Conservation (phyloP, 2,797 vertebrate species). For the Mallotus villosus region DNA sequence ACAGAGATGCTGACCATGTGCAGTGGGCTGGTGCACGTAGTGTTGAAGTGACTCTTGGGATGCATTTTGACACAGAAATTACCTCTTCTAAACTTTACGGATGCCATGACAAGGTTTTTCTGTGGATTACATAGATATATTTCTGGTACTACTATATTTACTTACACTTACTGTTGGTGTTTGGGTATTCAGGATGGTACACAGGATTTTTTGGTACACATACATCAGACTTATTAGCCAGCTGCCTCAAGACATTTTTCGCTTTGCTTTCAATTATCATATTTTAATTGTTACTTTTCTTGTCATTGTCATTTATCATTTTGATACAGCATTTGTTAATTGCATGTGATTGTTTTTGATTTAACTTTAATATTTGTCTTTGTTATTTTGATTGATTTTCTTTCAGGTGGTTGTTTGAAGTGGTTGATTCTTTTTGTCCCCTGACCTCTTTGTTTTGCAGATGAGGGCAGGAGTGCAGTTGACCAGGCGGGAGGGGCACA, state of each 20-base stretch:
- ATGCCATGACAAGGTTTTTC: no score
- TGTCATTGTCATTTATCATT: constrained; percentile 27
- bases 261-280: constrained; percentile 33
- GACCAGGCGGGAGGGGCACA: constrained; percentile 97
- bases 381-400: constrained; percentile 31
- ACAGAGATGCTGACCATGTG: no score
- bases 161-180: no score
- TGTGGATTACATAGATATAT: no score
- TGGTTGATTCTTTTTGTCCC: constrained; percentile 81
- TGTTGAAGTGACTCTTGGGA: no score
- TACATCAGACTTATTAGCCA: constrained; percentile 1
- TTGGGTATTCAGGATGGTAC: no score
- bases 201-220: neutral
- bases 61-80: no score
- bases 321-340: constrained; percentile 14
- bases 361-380: constrained; percentile 50
- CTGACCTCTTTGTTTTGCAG: constrained; percentile 99
- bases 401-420: constrained; percentile 50
- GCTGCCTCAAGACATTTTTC: constrained; percentile 27
- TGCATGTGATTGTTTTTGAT: constrained; percentile 23
- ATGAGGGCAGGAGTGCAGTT: constrained; percentile 99
- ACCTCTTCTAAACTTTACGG: no score
- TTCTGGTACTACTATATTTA: no score
- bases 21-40: no score
- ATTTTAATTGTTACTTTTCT: constrained; percentile 59